phyloP scores from a whole-genome alignment of 1,140 invertebrate species.

The Sycobia sp. region DNA sequence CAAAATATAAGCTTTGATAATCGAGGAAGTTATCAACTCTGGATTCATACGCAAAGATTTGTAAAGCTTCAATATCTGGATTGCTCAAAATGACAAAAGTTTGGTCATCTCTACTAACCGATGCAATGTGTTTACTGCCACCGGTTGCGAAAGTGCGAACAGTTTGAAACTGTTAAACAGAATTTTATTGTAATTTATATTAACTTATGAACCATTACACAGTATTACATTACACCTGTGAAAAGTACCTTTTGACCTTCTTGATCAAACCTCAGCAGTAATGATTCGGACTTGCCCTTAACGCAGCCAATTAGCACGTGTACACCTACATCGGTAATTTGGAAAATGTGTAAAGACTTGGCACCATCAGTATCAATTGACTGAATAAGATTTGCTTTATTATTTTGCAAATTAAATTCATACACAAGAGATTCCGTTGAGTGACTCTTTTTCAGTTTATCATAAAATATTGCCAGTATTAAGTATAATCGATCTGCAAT shows the following conservation, averaged over 20 bases:
- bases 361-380: constrained; percentile 41
- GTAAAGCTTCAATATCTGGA: constrained; percentile 39
- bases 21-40: constrained; percentile 40
- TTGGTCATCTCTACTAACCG: constrained; percentile 33
- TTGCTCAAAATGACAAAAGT: constrained; percentile 45
- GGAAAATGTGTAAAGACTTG: constrained; percentile 40
- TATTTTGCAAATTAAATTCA: constrained; percentile 35
- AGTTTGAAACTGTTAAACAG: constrained; percentile 6
- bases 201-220: not conserved
- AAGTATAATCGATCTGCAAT: constrained; percentile 40
- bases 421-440: constrained; percentile 41
- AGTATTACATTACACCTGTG: not conserved
- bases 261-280: constrained; percentile 38
- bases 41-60: constrained; percentile 42
- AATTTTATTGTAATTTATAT: not conserved
- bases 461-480: constrained; percentile 44
- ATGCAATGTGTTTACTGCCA: constrained; percentile 40
- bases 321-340: constrained; percentile 23
- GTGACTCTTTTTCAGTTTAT: constrained; percentile 35
- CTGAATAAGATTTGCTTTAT: constrained; percentile 33
- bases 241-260: constrained; percentile 31
- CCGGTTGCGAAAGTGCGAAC: constrained; percentile 31
- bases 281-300: constrained; percentile 36
- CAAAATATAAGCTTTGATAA: constrained; percentile 46
- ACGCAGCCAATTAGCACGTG: constrained; percentile 42